These are phyloP conservation scores for Corynorhinus townsendii DNA, from an alignment of 2,113 vertebrate genomes.

Conservation along the genomic window DNA sequence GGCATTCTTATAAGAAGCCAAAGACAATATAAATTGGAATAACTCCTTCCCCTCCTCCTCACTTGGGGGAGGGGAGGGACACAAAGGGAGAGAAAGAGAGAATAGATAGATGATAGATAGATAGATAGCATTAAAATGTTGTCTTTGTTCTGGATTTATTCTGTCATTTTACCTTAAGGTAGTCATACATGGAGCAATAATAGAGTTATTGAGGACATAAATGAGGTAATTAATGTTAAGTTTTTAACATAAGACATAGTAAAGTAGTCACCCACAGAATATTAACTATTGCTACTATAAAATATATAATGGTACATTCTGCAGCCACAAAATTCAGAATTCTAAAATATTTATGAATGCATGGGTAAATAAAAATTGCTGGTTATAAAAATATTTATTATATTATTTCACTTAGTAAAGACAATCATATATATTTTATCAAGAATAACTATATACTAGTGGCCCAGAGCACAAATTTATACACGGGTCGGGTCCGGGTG, in stretches of 20 bases:
- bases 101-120: neutral
- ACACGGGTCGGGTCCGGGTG: too few relatives aligned
- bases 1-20: neutral
- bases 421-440: neutral
- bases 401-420: neutral
- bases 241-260: neutral
- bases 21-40: neutral
- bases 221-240: neutral
- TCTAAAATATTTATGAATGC: neutral
- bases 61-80: too few relatives aligned
- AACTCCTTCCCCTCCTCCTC: neutral
- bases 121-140: neutral
- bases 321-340: neutral
- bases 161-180: neutral
- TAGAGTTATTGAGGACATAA: neutral
- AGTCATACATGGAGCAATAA: neutral
- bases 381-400: neutral
- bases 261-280: neutral
- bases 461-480: too few relatives aligned
- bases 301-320: neutral
- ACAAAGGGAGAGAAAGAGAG: neutral
- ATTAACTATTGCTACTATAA: neutral
- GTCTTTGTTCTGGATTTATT: neutral
- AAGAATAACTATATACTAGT: neutral
- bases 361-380: neutral